Evolutionary conservation across 2,797 vertebrate genomes (phyloP).

Genomic region (Thamnophis elegans): DNA sequence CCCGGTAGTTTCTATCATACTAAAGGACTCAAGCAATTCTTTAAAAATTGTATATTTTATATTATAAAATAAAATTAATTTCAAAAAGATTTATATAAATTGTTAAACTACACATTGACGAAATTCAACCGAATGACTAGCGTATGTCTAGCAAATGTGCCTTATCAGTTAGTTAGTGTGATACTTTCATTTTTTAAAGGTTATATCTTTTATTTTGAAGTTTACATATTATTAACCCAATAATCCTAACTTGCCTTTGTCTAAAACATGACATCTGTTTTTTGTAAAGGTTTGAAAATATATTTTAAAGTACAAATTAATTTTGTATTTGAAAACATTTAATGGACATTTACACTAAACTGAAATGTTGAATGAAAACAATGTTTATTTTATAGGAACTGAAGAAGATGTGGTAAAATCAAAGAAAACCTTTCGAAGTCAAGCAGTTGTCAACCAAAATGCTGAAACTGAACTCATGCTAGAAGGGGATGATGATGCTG

Average conservation of each 20-base stretch:
- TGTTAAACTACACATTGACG: conserved; percentile 46
- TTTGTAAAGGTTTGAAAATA: background rate
- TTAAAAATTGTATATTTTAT: conserved; percentile 51
- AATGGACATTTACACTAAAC: background rate
- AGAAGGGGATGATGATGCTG: conserved; percentile 95
- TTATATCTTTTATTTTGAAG: conserved; percentile 21
- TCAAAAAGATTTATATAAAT: conserved; percentile 42
- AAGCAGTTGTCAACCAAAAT: conserved; percentile 91
- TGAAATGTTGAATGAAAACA: background rate
- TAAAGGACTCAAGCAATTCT: conserved; percentile 39
- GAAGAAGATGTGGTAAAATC: conserved; percentile 89
- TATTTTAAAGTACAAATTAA: background rate
- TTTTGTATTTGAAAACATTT: background rate
- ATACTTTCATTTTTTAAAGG: background rate
- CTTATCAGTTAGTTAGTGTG: conserved; percentile 8
- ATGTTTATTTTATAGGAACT: conserved; percentile 73
- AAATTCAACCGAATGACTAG: conserved; percentile 30
- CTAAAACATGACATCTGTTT: background rate
- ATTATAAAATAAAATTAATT: conserved; percentile 40
- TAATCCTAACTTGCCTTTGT: background rate
- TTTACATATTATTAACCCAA: conserved; percentile 6
- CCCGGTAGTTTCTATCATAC: conserved; percentile 21
- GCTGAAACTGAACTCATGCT: conserved; percentile 96
- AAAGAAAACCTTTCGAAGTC: conserved; percentile 93
- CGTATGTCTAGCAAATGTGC: conserved; percentile 5